phyloP scores from a whole-genome alignment of 2,113 vertebrate genomes.

The Trogon melanurus region DNA sequence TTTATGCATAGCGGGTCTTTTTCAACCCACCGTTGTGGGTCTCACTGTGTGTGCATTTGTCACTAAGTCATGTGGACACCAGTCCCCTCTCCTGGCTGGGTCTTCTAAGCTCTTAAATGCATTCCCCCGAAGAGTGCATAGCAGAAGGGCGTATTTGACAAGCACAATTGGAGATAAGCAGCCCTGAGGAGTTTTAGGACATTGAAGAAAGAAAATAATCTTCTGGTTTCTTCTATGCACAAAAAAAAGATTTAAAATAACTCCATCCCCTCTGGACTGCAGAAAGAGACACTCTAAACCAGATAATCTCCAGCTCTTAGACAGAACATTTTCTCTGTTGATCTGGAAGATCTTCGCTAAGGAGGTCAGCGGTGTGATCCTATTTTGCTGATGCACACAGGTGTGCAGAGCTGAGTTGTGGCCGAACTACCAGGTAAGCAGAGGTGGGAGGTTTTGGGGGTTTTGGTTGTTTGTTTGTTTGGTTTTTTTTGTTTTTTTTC shows the following conservation, averaged over 20 bases:
- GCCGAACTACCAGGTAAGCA: neutral
- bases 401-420: neutral
- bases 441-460: neutral
- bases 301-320: slow-evolving; percentile 63
- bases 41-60: neutral
- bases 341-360: slow-evolving; percentile 53
- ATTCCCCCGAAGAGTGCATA: slow-evolving; percentile 31
- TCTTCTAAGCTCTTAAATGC: slow-evolving; percentile 61
- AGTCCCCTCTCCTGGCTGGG: slow-evolving; percentile 31
- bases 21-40: neutral
- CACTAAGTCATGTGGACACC: neutral
- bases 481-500: neutral
- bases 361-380: slow-evolving; percentile 22
- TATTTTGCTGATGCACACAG: neutral
- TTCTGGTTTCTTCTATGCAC: slow-evolving; percentile 55
- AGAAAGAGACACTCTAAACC: slow-evolving; percentile 59
- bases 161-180: slow-evolving; percentile 67
- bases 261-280: slow-evolving; percentile 47
- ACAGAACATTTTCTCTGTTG: slow-evolving; percentile 33
- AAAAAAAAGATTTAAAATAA: slow-evolving; percentile 51
- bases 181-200: slow-evolving; percentile 61
- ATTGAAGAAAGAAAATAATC: slow-evolving; percentile 62
- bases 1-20: neutral
- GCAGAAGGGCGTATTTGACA: slow-evolving; percentile 59
- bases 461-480: neutral